A percentile compares a stretch with the other conserved stretches of the same genome.
These are phyloP conservation scores for Ia io DNA, from an alignment of 2,113 vertebrate species.

Conservation along the genomic window DNA sequence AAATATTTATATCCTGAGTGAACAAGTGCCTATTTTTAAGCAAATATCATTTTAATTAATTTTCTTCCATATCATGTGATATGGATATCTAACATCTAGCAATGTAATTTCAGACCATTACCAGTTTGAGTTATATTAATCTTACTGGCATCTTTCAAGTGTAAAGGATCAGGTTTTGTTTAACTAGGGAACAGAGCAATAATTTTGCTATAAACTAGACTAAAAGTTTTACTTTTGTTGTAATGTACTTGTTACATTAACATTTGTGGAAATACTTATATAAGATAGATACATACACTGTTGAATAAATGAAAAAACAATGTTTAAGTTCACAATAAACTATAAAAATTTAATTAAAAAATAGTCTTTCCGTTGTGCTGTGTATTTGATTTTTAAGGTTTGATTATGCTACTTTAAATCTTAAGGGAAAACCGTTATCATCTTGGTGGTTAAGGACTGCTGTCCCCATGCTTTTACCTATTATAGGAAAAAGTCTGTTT, in stretches of 20 bases:
- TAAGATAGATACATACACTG: not conserved
- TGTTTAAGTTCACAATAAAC: not conserved
- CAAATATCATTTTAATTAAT: slow-evolving; percentile 10
- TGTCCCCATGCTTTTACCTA: not conserved
- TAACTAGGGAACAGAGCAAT: not conserved
- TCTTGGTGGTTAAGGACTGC: not conserved
- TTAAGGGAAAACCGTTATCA: not conserved
- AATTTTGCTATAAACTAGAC: not conserved
- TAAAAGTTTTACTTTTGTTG: not conserved
- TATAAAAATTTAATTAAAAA: not conserved
- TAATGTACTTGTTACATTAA: not conserved
- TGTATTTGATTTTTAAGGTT: not conserved
- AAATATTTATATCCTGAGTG: not conserved
- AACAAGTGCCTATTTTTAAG: not conserved
- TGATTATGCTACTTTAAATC: not conserved
- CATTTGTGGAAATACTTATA: not conserved
- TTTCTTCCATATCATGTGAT: not conserved
- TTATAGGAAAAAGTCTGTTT: slow-evolving; percentile 13
- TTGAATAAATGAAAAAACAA: not conserved
- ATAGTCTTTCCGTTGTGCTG: not conserved
- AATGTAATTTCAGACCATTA: slow-evolving; percentile 11
- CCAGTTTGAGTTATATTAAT: not conserved
- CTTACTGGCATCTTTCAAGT: not conserved
- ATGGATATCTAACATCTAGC: not conserved
- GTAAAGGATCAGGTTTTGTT: not conserved